These are phyloP conservation scores for Botia kubotai DNA, from an alignment of 2,797 vertebrate genomes.

Conservation along the genomic window DNA sequence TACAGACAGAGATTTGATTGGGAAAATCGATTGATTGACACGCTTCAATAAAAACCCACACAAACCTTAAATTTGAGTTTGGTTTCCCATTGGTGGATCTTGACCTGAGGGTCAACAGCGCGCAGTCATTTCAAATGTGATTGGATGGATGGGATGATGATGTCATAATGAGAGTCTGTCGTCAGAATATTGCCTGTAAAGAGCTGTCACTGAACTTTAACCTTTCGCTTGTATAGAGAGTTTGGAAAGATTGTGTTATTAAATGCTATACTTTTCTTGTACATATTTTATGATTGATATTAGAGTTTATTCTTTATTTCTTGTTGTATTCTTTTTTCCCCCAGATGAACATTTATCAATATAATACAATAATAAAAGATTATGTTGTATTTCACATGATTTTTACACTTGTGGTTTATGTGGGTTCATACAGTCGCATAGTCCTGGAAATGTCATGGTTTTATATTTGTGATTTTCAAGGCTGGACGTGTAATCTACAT, in stretches of 20 bases:
- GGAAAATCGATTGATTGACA: not conserved
- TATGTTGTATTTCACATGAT: constrained; percentile 66
- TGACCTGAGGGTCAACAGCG: not conserved
- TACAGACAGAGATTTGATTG: not conserved
- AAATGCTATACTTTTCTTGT: constrained; percentile 64
- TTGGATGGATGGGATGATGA: constrained; percentile 8
- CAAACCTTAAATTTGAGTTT: not conserved
- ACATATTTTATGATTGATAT: constrained; percentile 63
- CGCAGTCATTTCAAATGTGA: not conserved
- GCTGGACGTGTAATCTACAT: too few relatives aligned
- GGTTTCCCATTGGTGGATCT: not conserved
- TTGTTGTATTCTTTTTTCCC: constrained; percentile 65
- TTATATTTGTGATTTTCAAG: too few relatives aligned
- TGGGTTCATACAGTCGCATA: too few relatives aligned
- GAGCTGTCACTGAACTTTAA: constrained; percentile 22
- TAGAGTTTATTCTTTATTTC: constrained; percentile 65
- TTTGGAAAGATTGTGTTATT: constrained; percentile 62
- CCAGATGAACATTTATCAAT: constrained; percentile 69
- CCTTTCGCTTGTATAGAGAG: constrained; percentile 67
- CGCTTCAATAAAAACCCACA: not conserved
- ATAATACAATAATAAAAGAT: constrained; percentile 72
- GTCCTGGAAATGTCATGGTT: too few relatives aligned
- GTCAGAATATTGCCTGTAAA: constrained; percentile 1
- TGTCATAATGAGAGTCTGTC: not conserved
- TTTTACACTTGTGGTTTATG: too few relatives aligned